Evolutionary conservation across 92 coral and sea anemone species (phyloP), one percentile per base, ranked within the genome.

Genomic region (Phenganax subtilis): DNA sequence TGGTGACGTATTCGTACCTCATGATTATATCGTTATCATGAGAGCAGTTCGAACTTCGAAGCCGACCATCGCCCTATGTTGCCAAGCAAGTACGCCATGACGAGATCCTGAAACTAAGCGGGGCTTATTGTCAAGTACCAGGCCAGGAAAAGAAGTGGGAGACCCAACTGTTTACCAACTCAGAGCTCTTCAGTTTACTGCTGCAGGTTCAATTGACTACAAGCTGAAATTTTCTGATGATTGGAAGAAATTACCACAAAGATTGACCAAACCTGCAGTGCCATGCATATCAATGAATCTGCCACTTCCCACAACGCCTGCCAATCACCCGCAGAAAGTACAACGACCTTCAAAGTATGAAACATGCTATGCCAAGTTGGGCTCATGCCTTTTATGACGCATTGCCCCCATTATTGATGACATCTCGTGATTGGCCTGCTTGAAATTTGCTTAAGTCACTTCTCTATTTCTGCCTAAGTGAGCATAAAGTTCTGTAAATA

Each of bases 141-240:
- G 75, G 12, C 84, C 84, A 1, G 84, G 84, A 10, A 70, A 80
- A 57, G 64, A 80, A 80, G 37, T 62, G 0, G 84, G 84, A 17
- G 76, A 80, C 31, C 84, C 84, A 11, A 80, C 75, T 11, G 84
- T 80, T 20, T 55, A 80, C 27, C 29, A 80, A 15, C 72, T 80
- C 62, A n/a, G 62, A 37, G 75, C 84, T 7, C 52, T 80, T 25
- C 29, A 70, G 61, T 80, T 47, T 51, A 28, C 52, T 0, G 16
- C 84, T 14, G 61, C 12, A 30, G 75, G 76, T 53, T 44, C 57
- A 51, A 54, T 66, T 28, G 14, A 25, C 1, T 65, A 6, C 84
- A 80, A 80, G 55, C 37, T 80, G 84, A 47, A 51, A 27, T 12
- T 80, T 57, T 2, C 72, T 16, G 84, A 80, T 25, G 54, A 80